These are phyloP conservation scores for Psittacula cyanocephala DNA, from an alignment of 2,113 vertebrate genomes.

Conservation along the genomic window DNA sequence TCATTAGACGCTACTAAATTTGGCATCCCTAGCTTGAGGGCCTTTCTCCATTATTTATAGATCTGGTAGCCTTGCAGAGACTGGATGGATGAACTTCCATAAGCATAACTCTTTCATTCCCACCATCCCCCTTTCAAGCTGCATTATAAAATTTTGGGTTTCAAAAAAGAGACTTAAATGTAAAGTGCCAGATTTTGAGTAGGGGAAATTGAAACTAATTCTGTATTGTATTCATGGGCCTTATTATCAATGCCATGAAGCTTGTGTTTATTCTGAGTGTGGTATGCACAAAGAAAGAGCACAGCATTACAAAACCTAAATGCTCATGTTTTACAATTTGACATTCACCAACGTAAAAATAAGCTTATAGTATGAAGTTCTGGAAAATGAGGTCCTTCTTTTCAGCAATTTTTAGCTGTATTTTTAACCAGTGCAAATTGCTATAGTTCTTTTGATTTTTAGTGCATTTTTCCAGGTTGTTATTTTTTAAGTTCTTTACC, in stretches of 20 bases:
- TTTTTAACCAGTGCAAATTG: background rate
- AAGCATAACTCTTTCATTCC: conserved; percentile 47
- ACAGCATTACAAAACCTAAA: background rate
- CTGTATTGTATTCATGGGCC: background rate
- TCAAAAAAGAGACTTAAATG: background rate
- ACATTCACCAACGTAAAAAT: background rate
- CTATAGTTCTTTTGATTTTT: background rate
- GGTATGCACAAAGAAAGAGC: background rate
- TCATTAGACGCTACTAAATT: conserved; percentile 62
- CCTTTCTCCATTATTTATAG: conserved; percentile 56
- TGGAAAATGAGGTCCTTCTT: background rate
- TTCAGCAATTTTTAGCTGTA: background rate
- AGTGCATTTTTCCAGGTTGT: background rate
- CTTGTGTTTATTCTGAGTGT: background rate
- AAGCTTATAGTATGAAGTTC: background rate
- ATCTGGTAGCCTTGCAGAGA: conserved; percentile 38
- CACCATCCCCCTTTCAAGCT: background rate
- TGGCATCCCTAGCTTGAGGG: conserved; percentile 53
- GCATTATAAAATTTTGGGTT: background rate
- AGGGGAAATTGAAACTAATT: background rate
- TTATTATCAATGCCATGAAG: background rate
- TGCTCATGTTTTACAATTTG: background rate
- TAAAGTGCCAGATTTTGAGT: background rate
- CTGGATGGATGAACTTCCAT: conserved; percentile 39
- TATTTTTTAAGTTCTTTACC: background rate